Conservation (phyloP, 2,113 vertebrate species). For the Pyxicephalus adspersus region DNA sequence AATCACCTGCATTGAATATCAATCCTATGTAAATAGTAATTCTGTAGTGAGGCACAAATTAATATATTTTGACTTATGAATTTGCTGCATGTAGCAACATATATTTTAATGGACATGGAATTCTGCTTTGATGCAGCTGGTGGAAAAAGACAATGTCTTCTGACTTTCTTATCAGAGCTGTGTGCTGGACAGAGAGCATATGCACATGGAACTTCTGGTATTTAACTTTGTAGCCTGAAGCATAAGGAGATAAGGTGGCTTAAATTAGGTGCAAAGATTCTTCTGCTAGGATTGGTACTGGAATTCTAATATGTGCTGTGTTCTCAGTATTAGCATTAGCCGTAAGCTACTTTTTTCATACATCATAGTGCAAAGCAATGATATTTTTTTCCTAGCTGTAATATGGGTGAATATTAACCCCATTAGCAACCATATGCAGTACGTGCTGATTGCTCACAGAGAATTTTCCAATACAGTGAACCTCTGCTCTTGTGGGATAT, state of each 20-base stretch:
- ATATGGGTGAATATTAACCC: neutral
- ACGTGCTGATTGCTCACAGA: neutral
- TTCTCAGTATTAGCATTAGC: neutral
- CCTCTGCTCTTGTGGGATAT: constrained; percentile 9
- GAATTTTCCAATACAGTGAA: neutral
- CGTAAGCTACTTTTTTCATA: neutral
- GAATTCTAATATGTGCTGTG: neutral
- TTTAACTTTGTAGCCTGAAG: constrained; percentile 10
- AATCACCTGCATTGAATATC: no score
- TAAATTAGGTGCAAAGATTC: neutral
- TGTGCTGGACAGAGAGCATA: neutral
- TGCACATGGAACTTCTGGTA: neutral
- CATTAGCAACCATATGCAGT: neutral
- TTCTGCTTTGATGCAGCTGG: neutral
- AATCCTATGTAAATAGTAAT: no score
- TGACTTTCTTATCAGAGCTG: neutral
- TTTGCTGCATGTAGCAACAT: neutral
- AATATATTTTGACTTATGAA: neutral
- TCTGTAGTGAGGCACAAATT: neutral
- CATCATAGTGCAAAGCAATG: neutral
- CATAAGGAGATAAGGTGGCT: constrained; percentile 9
- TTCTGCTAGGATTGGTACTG: neutral
- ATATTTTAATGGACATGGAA: neutral
- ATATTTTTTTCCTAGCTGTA: neutral
- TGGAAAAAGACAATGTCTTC: neutral